Percentiles rank a stretch among this genome's conserved stretches.
These are phyloP conservation scores for Subacronicta megacephala DNA, from an alignment of 2,888 invertebrate species.

Conservation along the genomic window DNA sequence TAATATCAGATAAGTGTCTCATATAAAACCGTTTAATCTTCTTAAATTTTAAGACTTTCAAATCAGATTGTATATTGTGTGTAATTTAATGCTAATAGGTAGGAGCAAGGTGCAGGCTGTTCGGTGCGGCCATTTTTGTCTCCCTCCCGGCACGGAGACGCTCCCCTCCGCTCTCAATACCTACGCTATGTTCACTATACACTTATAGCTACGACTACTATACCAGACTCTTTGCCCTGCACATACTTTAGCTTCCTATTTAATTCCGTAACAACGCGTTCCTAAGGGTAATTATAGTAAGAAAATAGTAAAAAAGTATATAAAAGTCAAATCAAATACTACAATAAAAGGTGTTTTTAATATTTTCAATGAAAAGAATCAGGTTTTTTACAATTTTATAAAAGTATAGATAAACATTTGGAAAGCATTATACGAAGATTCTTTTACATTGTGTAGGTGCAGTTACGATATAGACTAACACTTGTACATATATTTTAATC, in stretches of 20 bases:
- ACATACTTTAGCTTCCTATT: conserved; percentile 33
- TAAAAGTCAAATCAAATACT: no score
- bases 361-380: no score
- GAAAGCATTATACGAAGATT: no score
- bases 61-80: conserved; percentile 36
- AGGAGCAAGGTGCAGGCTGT: conserved; percentile 67
- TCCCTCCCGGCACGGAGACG: conserved; percentile 74
- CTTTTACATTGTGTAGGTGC: no score
- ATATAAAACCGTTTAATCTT: neutral
- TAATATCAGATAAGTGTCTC: neutral
- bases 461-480: no score
- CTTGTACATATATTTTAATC: no score
- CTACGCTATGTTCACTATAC: conserved; percentile 45
- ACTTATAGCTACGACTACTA: conserved; percentile 43
- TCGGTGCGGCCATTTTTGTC: conserved; percentile 84
- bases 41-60: conserved; percentile 3
- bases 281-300: no score
- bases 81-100: conserved; percentile 51
- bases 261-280: neutral
- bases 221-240: conserved; percentile 15
- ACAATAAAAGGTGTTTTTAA: no score
- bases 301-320: no score
- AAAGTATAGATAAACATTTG: no score
- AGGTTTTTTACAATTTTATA: no score
- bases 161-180: conserved; percentile 53